These are phyloP conservation scores for Morus bassanus DNA, from an alignment of 2,797 vertebrate genomes.

Conservation along the genomic window DNA sequence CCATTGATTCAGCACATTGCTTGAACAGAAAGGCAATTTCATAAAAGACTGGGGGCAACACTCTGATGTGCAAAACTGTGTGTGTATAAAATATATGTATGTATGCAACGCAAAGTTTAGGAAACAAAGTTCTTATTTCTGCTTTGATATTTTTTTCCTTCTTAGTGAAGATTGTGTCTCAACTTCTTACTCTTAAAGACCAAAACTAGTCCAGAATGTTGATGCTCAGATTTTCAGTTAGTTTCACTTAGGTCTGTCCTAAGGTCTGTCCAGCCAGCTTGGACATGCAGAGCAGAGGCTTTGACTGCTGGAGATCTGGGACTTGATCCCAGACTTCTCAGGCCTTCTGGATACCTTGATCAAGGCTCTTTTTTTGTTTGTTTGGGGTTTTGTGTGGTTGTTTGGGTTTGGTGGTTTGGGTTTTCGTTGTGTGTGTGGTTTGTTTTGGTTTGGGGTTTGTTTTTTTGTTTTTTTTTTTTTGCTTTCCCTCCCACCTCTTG, in stretches of 20 bases:
- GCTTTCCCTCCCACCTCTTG: background rate
- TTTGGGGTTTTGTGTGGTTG: background rate
- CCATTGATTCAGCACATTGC: background rate
- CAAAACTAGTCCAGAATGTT: background rate
- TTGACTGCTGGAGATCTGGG: background rate
- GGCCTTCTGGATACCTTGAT: background rate
- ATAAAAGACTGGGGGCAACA: background rate
- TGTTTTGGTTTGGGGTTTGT: too few species aligned
- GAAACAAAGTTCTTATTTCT: background rate
- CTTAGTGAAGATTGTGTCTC: background rate
- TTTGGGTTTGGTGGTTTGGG: background rate
- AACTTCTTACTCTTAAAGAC: background rate
- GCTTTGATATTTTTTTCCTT: background rate
- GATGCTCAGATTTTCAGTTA: accelerated
- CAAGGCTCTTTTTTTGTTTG: background rate
- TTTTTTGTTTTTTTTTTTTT: background rate
- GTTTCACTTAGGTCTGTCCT: background rate
- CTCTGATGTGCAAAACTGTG: background rate
- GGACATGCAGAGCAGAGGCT: background rate
- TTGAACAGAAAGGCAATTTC: background rate
- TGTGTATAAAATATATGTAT: background rate
- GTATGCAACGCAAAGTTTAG: background rate
- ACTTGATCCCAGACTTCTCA: background rate
- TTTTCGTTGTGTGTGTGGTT: too few species aligned
- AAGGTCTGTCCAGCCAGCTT: background rate